These are phyloP conservation scores for Chouioia cunea DNA, from an alignment of 2,888 invertebrate genomes.

Conservation along the genomic window DNA sequence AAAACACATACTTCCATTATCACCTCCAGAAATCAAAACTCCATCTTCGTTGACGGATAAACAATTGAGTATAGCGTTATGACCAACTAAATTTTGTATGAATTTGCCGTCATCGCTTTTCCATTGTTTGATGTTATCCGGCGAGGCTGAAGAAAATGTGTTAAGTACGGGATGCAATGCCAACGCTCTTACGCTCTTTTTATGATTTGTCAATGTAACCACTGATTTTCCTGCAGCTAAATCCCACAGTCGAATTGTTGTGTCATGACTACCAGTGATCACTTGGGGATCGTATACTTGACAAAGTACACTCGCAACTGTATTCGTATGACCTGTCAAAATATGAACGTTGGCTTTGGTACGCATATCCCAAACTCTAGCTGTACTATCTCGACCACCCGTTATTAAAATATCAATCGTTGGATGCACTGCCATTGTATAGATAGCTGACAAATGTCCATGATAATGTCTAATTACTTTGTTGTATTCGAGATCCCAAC, in stretches of 20 bases:
- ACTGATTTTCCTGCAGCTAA: conserved; percentile 94
- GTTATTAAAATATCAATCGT: conserved; percentile 94
- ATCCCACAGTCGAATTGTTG: conserved; percentile 98
- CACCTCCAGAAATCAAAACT: conserved; percentile 96
- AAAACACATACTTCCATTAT: conserved; percentile 96
- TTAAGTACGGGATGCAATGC: conserved; percentile 84
- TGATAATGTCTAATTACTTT: conserved; percentile 99
- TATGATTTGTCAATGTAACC: conserved; percentile 97
- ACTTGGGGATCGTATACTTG: conserved; percentile 96
- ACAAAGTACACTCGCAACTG: conserved; percentile 93
- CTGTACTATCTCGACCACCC: conserved; percentile 95
- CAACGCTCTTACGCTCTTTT: conserved; percentile 90
- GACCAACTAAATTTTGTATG: conserved; percentile 95
- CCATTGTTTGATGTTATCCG: conserved; percentile 99
- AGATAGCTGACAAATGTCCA: conserved; percentile 93
- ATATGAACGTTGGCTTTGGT: conserved; percentile 99
- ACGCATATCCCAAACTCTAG: conserved; percentile 98
- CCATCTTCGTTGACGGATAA: conserved; percentile 95
- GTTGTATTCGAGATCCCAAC: conserved; percentile 99
- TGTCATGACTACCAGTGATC: conserved; percentile 94
- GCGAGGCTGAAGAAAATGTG: conserved; percentile 97
- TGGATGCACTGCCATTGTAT: conserved; percentile 93
- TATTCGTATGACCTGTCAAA: conserved; percentile 95
- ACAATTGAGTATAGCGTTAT: conserved; percentile 97
- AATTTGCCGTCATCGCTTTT: conserved; percentile 98